Evolutionary conservation across 2,888 invertebrate genomes (phyloP), one percentile per base, ranked within the genome.

Genomic region (Aproaerema taeniolella): DNA sequence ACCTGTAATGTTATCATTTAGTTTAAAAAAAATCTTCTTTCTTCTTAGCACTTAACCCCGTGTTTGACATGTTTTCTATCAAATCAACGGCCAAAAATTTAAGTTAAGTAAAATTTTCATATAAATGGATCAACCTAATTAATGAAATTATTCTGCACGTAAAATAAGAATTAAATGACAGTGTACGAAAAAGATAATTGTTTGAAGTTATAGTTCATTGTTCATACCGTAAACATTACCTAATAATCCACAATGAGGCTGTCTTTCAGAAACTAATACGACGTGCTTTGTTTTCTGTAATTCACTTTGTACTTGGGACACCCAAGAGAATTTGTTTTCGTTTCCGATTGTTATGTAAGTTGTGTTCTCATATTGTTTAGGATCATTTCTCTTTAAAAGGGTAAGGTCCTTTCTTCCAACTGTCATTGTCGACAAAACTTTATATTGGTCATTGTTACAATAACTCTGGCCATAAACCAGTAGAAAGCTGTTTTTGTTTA

Each of bases 1-100:
- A 31, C 95, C 95, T 73, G 36, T 9, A 15, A 48, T 4, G 5
- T 6, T 6, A 20, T 8, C 4, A 20, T 20, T 20, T 20, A 20
- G 4, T 20, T 20, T 8, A 6, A 20, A 8, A 4, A 20, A 20
- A 20, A 20, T 20, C n/a, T n/a, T n/a, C n/a, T n/a, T n/a, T n/a
- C n/a, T n/a, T n/a, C n/a, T n/a, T n/a, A n/a, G n/a, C n/a, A n/a
- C n/a, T n/a, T n/a, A n/a, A n/a, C n/a, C n/a, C n/a, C n/a, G n/a
- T n/a, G n/a, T n/a, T n/a, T n/a, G n/a, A n/a, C n/a, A n/a, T n/a
- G n/a, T n/a, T n/a, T n/a, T n/a, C n/a, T n/a, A n/a, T n/a, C n/a
- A n/a, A n/a, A n/a, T n/a, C n/a, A n/a, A n/a, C n/a, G n/a, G n/a
- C n/a, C n/a, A n/a, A n/a, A n/a, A n/a, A n/a, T n/a, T n/a, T n/a